These are phyloP conservation scores for Lamprologus tigripictilis DNA, from an alignment of 2,113 vertebrate species.

Conservation along the genomic window DNA sequence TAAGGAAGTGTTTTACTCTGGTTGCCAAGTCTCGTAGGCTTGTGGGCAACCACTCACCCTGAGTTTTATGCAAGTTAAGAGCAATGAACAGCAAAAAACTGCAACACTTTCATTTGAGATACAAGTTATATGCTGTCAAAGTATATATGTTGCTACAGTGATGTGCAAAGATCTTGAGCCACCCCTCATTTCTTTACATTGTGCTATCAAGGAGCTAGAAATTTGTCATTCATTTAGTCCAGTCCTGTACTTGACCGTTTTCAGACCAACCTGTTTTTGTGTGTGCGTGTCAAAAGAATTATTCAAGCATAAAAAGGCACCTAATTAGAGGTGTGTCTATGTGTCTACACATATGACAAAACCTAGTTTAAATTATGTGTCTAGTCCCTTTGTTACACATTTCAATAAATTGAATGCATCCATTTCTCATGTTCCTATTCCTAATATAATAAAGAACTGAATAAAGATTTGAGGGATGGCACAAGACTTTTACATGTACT, in stretches of 20 bases:
- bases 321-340: neutral
- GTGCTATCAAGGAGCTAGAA: neutral
- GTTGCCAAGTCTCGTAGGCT: neutral
- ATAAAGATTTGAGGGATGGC: neutral
- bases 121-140: neutral
- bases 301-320: neutral
- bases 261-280: neutral
- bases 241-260: neutral
- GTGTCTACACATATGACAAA: neutral
- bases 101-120: neutral
- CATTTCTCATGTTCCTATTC: fast-evolving
- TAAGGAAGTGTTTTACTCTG: neutral
- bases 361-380: neutral
- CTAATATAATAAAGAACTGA: neutral
- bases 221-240: neutral
- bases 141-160: neutral
- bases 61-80: neutral
- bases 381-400: neutral
- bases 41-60: neutral
- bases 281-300: fast-evolving
- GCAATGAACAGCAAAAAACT: neutral
- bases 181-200: neutral
- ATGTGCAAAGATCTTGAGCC: neutral
- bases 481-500: neutral
- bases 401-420: neutral